Conservation (phyloP, 2,888 invertebrate genomes). For the Eudemis profundana region DNA sequence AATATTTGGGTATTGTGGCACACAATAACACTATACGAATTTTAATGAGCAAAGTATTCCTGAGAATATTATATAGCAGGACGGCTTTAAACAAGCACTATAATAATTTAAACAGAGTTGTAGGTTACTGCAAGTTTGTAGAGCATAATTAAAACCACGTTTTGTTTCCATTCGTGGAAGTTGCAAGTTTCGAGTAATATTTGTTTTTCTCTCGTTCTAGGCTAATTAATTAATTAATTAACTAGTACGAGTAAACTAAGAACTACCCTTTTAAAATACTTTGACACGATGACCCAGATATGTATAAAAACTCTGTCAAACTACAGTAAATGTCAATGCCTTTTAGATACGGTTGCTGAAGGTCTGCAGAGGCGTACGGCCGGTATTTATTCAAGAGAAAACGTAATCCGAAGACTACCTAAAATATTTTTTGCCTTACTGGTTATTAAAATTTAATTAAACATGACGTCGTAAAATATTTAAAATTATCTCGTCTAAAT, state of each 20-base stretch:
- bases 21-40: slow-evolving; percentile 11
- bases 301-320: background rate
- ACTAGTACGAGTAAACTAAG: too few relatives aligned
- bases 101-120: slow-evolving; percentile 37
- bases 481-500: too few relatives aligned
- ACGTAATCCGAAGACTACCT: too few relatives aligned
- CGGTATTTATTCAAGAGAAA: too few relatives aligned
- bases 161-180: slow-evolving; percentile 20
- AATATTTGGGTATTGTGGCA: background rate
- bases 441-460: too few relatives aligned
- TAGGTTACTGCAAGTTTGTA: slow-evolving; percentile 27
- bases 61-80: slow-evolving; percentile 2
- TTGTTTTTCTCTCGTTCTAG: background rate
- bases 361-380: background rate
- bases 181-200: slow-evolving; percentile 21
- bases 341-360: background rate
- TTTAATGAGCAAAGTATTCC: slow-evolving; percentile 25
- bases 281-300: too few relatives aligned
- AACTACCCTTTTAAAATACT: too few relatives aligned
- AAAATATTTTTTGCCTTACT: too few relatives aligned
- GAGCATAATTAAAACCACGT: slow-evolving; percentile 35
- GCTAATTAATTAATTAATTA: background rate
- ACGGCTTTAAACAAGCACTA: slow-evolving; percentile 19
- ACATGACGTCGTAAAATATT: too few relatives aligned
- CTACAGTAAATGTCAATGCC: background rate